Evolutionary conservation across 2,888 invertebrate species (phyloP).

Genomic region (Mesodorylaimus sp.): DNA sequence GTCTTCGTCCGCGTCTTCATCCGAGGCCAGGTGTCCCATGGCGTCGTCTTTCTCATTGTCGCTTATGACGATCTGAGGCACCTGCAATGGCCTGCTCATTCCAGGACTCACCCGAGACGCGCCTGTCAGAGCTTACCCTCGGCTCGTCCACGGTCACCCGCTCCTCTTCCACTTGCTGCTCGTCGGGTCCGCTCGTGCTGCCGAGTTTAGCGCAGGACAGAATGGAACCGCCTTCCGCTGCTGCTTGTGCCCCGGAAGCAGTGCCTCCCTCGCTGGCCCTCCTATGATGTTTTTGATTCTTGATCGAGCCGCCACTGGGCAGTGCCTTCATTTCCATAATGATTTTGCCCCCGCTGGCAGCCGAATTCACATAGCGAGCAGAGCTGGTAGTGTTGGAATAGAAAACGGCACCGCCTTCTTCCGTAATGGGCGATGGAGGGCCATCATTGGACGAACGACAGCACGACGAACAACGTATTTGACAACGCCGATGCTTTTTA

Average conservation of each 20-base stretch:
- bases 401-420: too few species aligned
- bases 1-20: background rate
- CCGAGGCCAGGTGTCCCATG: conserved; percentile 14
- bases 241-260: too few species aligned
- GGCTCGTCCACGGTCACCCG: background rate
- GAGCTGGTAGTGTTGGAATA: too few species aligned
- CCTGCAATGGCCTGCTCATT: background rate
- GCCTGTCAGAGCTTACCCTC: background rate
- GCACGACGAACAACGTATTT: background rate
- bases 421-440: background rate
- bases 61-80: conserved; percentile 17
- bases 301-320: too few species aligned
- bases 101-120: background rate
- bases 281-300: background rate
- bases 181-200: background rate
- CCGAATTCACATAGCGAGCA: background rate
- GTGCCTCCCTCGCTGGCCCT: too few species aligned
- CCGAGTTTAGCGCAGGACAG: background rate
- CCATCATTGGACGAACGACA: background rate
- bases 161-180: background rate
- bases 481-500: too few species aligned
- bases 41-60: conserved; percentile 23
- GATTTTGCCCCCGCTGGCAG: background rate
- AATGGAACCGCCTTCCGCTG: background rate
- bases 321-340: background rate